Evolutionary conservation across 2,113 vertebrate species (phyloP), one percentile per base, ranked within the genome.

Genomic region (Nesogale talazaci): DNA sequence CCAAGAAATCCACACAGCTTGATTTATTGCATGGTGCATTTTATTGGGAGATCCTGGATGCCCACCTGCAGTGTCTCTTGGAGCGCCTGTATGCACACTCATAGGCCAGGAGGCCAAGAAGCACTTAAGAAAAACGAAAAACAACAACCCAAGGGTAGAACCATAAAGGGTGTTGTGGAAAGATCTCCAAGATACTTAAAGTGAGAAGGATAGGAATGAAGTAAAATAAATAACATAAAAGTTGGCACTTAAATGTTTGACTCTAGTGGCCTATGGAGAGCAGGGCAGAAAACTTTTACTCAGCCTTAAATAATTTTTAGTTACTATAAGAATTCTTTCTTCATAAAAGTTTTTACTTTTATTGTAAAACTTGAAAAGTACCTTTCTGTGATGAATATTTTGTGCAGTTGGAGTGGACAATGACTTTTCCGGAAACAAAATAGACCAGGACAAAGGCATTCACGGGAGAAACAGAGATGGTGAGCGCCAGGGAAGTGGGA

Each of bases 111-210:
- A 46, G 14, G 59, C 27, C 6, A 1, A 31, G 20, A 6, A 70
- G 57, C n/a, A 76, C 65, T 95, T 81, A 70, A 17, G 86, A 74
- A 61, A 61, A 61, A 61, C 16, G 22, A 65, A 75, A 91, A 79
- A 20, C 2, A 61, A 61, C 16, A 16, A 86, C 46, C 74, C 74
- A 31, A 65, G 72, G 63, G 61, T 12, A 8, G 57, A 76, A 77
- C 14, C 34, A 2, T 20, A 25, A 10, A 4, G 3, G 9, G 25
- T 34, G 46, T 76, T 4, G 25, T 42, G 7, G 34, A 72, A 84
- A 91, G 76, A 56, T 6, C 57, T 65, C 72, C 31, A 78, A 40
- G 38, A 40, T 23, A 31, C 19, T 0, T 17, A 12, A 52, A 40
- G 3, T 14, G 1, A 20, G 23, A 81, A 31, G 0, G 52, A 16